Base-by-base conservation (phyloP, 2,888 invertebrate genomes). In the Lithophane semibrunnea region DNA sequence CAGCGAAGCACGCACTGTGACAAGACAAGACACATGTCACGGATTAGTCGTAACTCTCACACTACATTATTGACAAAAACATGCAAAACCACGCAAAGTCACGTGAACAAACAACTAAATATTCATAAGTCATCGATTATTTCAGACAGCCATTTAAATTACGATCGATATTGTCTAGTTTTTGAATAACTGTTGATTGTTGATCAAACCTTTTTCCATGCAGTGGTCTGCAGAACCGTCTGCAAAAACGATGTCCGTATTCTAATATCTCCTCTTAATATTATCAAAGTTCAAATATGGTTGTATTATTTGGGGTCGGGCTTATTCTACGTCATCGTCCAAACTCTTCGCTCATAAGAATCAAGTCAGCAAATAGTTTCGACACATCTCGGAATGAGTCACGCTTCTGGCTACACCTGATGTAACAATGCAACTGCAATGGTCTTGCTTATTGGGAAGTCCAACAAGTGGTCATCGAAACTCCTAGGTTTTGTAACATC, bases 371-470 rank as follows among this genome's bases (percentile, higher is more conserved):
- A 42, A 79, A 73, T 37, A 58, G 63, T 88, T 86, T 67, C 79
- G 24, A 68, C 74, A 86, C 70, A 52, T 65, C 61, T 8, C 44
- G 0, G 13, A 16, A 10, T 87, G 88, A 85, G 37, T 88, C 87
- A 87, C 61, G 13, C 21, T 80, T 71, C 80, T 71, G 52, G 47
- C 75, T 69, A 73, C 52, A 29, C 7, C 47, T 83, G 74, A 74
- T 73, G 87, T 69, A 82, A 85, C 67, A 52, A 47, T 66, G 21
- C 66, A 58, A 68, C 68, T 75, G 68, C 81, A 68, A 72, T 68
- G 64, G 69, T 76, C 64, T 60, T 47, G 64, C 42, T 49, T 52
- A n/a, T 64, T 79, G 88, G 86, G 75, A 83, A 85, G 70, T 60
- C 80, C 82, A 73, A 49, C 52, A 58, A 54, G 70, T 61, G 73